A percentile compares a stretch with the other conserved stretches of the same genome.
Conservation (phyloP, 2,888 invertebrate genomes). For the Orchestes rusci region DNA sequence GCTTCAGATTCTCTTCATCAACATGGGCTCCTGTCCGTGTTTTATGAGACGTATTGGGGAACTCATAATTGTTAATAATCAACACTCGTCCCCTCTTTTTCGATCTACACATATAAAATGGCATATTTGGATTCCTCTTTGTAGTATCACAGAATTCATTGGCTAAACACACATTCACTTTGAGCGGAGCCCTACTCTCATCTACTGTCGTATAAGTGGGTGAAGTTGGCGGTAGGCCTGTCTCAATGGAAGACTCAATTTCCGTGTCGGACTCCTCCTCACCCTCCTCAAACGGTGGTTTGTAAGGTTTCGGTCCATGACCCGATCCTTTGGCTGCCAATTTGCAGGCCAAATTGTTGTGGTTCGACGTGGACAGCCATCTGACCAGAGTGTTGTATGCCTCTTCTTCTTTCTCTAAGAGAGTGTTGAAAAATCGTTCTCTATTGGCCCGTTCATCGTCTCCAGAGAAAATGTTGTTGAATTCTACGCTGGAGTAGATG, state of each 20-base stretch:
- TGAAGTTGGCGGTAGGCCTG: conserved; percentile 6
- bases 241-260: conserved; percentile 20
- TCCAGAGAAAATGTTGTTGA: conserved; percentile 26
- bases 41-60: conserved; percentile 38
- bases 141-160: conserved; percentile 28
- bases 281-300: conserved; percentile 6
- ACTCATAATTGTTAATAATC: conserved; percentile 56
- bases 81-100: conserved; percentile 52
- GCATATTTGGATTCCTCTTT: conserved; percentile 27
- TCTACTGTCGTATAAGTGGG: conserved; percentile 7
- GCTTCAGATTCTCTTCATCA: conserved; percentile 52
- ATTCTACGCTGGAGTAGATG: conserved; percentile 26
- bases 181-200: conserved; percentile 20
- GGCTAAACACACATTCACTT: conserved; percentile 26
- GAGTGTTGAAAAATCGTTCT: conserved; percentile 28
- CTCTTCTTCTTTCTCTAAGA: conserved; percentile 27
- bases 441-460: conserved; percentile 30
- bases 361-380: conserved; percentile 25
- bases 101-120: conserved; percentile 48
- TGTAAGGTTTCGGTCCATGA: neutral
- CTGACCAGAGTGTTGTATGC: conserved; percentile 25
- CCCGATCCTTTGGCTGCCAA: conserved; percentile 3
- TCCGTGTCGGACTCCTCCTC: conserved; percentile 19
- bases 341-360: conserved; percentile 23
- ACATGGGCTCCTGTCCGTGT: conserved; percentile 51